Evolutionary conservation across 1,140 invertebrate genomes (phyloP).

Genomic region (Ceratitis capitata): DNA sequence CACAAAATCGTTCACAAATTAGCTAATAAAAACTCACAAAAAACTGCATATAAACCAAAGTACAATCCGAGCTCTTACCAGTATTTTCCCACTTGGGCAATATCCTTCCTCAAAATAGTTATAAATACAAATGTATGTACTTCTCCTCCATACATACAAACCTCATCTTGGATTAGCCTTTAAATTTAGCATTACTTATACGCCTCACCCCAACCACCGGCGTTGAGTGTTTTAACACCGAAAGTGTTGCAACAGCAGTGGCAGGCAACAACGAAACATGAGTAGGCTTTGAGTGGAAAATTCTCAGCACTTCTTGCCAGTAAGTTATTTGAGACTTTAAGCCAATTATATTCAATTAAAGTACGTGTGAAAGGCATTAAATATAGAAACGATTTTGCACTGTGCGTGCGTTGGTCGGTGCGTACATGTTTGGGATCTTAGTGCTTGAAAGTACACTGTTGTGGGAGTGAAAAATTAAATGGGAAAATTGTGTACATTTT

Average conservation of each 20-base stretch:
- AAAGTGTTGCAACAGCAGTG: not conserved
- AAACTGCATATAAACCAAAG: not conserved
- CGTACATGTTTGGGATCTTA: not conserved
- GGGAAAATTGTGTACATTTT: not conserved
- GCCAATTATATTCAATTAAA: not conserved
- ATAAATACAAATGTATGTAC: not conserved
- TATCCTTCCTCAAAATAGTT: not conserved
- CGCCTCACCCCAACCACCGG: not conserved
- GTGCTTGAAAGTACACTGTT: not conserved
- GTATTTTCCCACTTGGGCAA: no score
- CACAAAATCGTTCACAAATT: not conserved
- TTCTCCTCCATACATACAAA: not conserved
- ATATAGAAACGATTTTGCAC: not conserved
- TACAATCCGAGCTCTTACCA: not conserved
- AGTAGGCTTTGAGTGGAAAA: not conserved
- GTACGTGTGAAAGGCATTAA: not conserved
- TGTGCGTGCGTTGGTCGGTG: not conserved
- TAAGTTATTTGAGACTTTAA: not conserved
- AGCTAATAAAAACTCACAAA: not conserved
- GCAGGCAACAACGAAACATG: not conserved
- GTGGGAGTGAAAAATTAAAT: not conserved
- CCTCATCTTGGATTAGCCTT: not conserved
- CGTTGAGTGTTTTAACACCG: not conserved
- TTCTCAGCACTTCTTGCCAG: not conserved
- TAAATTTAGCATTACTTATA: not conserved